Conservation (phyloP, 2,113 vertebrate genomes). For the Melanerpes formicivorus region DNA sequence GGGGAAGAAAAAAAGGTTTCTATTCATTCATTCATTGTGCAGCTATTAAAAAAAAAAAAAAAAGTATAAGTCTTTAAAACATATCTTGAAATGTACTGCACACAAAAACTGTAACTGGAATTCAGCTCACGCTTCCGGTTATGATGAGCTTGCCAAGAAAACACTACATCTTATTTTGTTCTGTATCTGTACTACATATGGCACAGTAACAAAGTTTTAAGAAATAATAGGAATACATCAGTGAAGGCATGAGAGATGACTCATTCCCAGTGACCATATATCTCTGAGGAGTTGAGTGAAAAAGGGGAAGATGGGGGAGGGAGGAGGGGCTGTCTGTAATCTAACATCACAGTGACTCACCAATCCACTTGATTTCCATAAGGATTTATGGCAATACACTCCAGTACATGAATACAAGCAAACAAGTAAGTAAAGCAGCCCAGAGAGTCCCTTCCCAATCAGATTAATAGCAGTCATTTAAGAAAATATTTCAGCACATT, state of each 20-base stretch:
- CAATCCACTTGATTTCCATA: not conserved
- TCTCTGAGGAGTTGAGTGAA: not conserved
- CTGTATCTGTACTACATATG: not conserved
- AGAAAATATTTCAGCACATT: not conserved
- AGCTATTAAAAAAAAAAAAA: not conserved
- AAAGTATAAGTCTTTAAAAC: not conserved
- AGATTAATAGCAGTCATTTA: not conserved
- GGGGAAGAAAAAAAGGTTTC: not conserved
- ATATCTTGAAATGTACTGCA: not conserved
- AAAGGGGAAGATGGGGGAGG: not conserved
- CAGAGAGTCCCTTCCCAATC: not conserved
- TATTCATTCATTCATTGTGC: not conserved
- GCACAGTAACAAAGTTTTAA: not conserved
- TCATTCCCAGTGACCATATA: not conserved
- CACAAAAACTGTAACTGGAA: not conserved
- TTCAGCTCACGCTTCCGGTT: not conserved
- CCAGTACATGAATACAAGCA: not conserved
- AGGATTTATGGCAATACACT: not conserved
- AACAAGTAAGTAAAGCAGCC: not conserved
- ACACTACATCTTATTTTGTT: not conserved
- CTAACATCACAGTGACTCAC: conserved; percentile 36
- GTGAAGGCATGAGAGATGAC: not conserved
- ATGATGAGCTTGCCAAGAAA: not conserved
- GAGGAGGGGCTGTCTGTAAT: not conserved
- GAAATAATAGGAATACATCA: not conserved